These are phyloP conservation scores for Isichthys henryi DNA, from an alignment of 2,113 vertebrate species.

Conservation along the genomic window DNA sequence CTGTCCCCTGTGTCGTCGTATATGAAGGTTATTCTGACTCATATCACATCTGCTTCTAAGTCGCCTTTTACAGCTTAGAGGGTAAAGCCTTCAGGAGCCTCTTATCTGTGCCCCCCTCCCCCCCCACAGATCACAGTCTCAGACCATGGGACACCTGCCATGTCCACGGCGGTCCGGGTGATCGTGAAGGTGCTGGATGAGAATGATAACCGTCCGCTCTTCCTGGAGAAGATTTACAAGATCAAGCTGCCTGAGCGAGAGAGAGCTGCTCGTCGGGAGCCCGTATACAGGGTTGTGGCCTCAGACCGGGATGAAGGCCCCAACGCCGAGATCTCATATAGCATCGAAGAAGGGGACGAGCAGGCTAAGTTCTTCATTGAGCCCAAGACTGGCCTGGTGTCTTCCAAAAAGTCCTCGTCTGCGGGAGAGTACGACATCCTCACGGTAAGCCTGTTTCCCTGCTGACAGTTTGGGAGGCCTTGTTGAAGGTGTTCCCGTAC, in stretches of 20 bases:
- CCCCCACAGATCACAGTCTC: slow-evolving; percentile 75
- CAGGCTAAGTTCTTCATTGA: slow-evolving; percentile 92
- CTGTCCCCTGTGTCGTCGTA: neutral
- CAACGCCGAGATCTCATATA: slow-evolving; percentile 94
- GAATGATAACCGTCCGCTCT: slow-evolving; percentile 90
- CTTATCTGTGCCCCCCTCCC: neutral
- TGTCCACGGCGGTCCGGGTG: slow-evolving; percentile 75
- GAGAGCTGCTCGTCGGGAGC: slow-evolving; percentile 67
- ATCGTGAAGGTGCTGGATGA: slow-evolving; percentile 91
- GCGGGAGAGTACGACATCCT: slow-evolving; percentile 93
- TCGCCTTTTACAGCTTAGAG: neutral
- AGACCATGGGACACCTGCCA: slow-evolving; percentile 74
- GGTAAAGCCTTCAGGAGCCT: neutral
- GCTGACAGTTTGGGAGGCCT: neutral
- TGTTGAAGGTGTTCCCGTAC: neutral
- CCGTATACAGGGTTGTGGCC: slow-evolving; percentile 85
- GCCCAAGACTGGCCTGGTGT: slow-evolving; percentile 90
- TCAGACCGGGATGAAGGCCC: slow-evolving; percentile 82
- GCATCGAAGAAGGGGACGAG: slow-evolving; percentile 91
- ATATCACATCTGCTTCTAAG: neutral
- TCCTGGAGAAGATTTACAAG: slow-evolving; percentile 95
- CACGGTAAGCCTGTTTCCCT: slow-evolving; percentile 61
- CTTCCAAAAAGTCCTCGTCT: slow-evolving; percentile 83
- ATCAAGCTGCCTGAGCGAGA: slow-evolving; percentile 85
- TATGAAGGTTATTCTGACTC: neutral